Base-by-base conservation (phyloP, 2,888 invertebrate genomes). In the Stenodera caucasica region DNA sequence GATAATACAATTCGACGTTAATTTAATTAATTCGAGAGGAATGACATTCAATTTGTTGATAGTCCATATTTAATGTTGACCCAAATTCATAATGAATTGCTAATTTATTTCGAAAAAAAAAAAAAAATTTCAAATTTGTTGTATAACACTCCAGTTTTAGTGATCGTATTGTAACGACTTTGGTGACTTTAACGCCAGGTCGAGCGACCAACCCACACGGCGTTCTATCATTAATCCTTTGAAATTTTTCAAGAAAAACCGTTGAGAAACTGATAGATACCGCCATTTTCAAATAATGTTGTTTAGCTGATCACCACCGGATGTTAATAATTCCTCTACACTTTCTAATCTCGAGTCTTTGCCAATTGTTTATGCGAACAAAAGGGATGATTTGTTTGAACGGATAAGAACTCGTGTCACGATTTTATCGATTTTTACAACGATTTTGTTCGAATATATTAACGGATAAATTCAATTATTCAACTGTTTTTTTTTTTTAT, bases 21-120 rank as follows among this genome's bases (percentile, higher is more conserved):
- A 61, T 55, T 61, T 61, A 57, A 61, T 58, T 61, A 61, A 58
- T 61, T 61, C 52, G n/a, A n/a, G n/a, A n/a, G n/a, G 56, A 56
- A 53, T 60, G 60, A 50, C 57, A 57, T 61, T 61, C 57, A 57
- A 49, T n/a, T n/a, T n/a, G n/a, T n/a, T n/a, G n/a, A n/a, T n/a
- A n/a, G n/a, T n/a, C n/a, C n/a, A n/a, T n/a, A n/a, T n/a, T n/a
- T n/a, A n/a, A n/a, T n/a, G n/a, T n/a, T 61, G 61, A 54, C 61
- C 61, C 32, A 61, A 57, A n/a, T n/a, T n/a, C n/a, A n/a, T n/a
- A n/a, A n/a, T n/a, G n/a, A n/a, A n/a, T n/a, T n/a, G n/a, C n/a
- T n/a, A n/a, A n/a, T n/a, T n/a, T n/a, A n/a, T n/a, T n/a, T n/a
- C n/a, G n/a, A n/a, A n/a, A n/a, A n/a, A n/a, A n/a, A n/a, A n/a